Percentiles rank a stretch among this genome's conserved stretches.
These are phyloP conservation scores for Pseudoatta argentina DNA, from an alignment of 1,140 invertebrate species.

Conservation along the genomic window DNA sequence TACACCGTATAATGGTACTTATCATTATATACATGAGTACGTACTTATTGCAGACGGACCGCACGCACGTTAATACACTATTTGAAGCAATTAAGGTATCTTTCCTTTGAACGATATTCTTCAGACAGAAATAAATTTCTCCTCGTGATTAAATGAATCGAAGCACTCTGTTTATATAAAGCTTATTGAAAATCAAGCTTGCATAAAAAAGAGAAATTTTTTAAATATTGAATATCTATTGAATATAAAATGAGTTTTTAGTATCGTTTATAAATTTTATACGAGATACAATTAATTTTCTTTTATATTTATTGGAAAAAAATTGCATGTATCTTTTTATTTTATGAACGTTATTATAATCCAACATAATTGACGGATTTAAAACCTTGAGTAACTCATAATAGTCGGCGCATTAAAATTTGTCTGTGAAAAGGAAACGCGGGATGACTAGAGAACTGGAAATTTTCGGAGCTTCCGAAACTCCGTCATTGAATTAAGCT, in stretches of 20 bases:
- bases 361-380: neutral
- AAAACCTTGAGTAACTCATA: neutral
- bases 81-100: slow-evolving; percentile 26
- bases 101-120: slow-evolving; percentile 33
- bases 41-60: slow-evolving; percentile 13
- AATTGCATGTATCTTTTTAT: neutral
- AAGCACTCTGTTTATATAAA: slow-evolving; percentile 2
- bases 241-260: neutral
- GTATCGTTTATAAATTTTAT: neutral
- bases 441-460: slow-evolving; percentile 1
- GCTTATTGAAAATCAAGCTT: slow-evolving; percentile 8
- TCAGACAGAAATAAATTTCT: slow-evolving; percentile 18
- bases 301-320: neutral
- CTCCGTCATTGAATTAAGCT: slow-evolving; percentile 39
- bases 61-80: neutral
- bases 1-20: slow-evolving; percentile 34
- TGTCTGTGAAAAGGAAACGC: neutral
- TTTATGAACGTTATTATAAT: neutral
- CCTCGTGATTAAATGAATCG: neutral
- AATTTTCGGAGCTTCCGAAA: slow-evolving; percentile 41
- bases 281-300: neutral
- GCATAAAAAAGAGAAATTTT: neutral
- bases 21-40: slow-evolving; percentile 35
- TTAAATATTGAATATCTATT: neutral
- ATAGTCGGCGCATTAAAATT: slow-evolving; percentile 12